Evolutionary conservation across 30 jellyfish, hydroid and myxozoan species (phyloP).

Genomic region (Clytia hemisphaerica): DNA sequence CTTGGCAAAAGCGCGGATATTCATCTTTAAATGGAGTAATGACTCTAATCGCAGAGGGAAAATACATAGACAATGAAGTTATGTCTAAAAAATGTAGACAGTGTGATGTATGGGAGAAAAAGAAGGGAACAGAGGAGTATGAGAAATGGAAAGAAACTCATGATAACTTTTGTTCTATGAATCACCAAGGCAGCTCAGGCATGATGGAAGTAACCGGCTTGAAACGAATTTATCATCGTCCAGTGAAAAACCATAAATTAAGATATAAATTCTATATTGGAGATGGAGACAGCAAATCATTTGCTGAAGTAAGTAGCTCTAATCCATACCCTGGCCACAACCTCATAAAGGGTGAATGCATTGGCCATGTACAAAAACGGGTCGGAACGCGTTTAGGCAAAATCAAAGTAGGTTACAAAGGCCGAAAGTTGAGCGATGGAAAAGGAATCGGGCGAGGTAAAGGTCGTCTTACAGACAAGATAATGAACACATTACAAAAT

Average conservation of each 20-base stretch:
- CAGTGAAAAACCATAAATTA: slow-evolving; percentile 7
- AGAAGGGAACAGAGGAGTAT: slow-evolving; percentile 5
- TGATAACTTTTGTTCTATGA: slow-evolving; percentile 5
- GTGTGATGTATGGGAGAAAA: slow-evolving; percentile 34
- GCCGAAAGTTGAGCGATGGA: slow-evolving; percentile 28
- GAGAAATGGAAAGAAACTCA: slow-evolving; percentile 18
- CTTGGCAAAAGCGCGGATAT: background rate
- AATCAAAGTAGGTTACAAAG: background rate
- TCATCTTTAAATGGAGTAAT: slow-evolving; percentile 49
- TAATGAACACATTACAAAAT: slow-evolving; percentile 39
- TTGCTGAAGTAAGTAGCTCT: slow-evolving; percentile 8
- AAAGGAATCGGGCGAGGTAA: slow-evolving; percentile 42
- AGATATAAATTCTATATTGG: slow-evolving; percentile 21
- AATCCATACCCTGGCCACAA: slow-evolving; percentile 40
- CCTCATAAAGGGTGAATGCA: slow-evolving; percentile 23
- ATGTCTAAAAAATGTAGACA: slow-evolving; percentile 28
- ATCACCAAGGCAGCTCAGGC: slow-evolving; percentile 37
- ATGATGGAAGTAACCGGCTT: slow-evolving; percentile 47
- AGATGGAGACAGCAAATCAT: slow-evolving; percentile 33
- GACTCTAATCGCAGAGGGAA: slow-evolving; percentile 34
- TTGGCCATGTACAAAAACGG: slow-evolving; percentile 56
- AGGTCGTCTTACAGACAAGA: slow-evolving; percentile 35
- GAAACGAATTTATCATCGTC: slow-evolving; percentile 18
- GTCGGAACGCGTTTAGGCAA: slow-evolving; percentile 43
- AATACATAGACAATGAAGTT: slow-evolving; percentile 39